Evolutionary conservation across 2,797 vertebrate genomes (phyloP).

Genomic region (Phataginus tricuspis): DNA sequence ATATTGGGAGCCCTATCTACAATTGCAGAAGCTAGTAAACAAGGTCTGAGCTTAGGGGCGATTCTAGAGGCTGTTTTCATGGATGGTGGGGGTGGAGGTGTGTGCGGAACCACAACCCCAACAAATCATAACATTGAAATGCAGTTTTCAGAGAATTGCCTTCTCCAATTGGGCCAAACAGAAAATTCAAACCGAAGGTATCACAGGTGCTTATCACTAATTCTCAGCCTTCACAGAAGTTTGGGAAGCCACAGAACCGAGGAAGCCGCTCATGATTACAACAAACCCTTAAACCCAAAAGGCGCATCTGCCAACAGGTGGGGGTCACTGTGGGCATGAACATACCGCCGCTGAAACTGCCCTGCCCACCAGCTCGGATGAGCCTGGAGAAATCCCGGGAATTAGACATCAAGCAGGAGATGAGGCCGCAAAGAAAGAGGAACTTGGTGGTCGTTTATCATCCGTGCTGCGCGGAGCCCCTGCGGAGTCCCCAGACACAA

Average conservation of each 20-base stretch:
- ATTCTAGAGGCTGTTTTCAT: not conserved
- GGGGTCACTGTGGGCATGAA: not conserved
- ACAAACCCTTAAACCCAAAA: not conserved
- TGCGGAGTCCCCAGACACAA: not conserved
- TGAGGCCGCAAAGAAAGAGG: not conserved
- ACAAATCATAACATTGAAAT: not conserved
- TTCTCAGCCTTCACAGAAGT: not conserved
- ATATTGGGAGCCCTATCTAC: not conserved
- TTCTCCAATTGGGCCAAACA: not conserved
- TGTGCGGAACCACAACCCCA: not conserved
- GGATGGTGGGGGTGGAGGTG: not conserved
- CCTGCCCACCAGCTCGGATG: not conserved
- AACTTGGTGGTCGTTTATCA: not conserved
- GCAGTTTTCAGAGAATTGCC: not conserved
- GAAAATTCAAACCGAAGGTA: not conserved
- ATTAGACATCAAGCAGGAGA: not conserved
- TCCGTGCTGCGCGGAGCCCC: not conserved
- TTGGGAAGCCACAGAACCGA: not conserved
- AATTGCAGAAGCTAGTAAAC: not conserved
- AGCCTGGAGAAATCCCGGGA: not conserved
- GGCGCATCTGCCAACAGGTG: not conserved
- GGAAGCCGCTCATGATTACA: not conserved
- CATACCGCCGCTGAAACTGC: fast-evolving
- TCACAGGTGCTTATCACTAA: not conserved
- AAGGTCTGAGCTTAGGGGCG: fast-evolving